Evolutionary conservation across 2,113 vertebrate species (phyloP), one percentile per base, ranked within the genome.

Genomic region (Cettia cetti): DNA sequence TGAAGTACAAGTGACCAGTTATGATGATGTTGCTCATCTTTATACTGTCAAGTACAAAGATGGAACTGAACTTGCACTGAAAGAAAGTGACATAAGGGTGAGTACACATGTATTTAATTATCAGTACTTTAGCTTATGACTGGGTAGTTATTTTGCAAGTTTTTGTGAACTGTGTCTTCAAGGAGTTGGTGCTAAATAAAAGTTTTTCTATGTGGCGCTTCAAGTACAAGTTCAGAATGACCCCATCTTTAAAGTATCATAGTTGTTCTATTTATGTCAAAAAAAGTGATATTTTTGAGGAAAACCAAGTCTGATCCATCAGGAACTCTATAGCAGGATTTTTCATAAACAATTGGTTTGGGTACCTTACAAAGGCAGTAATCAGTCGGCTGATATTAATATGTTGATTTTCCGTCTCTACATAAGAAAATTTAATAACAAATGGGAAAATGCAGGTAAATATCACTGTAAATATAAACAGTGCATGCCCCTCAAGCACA

Each of bases 41-140:
- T 99, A 99, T 90, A 99, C 98, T 1, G 99, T 99, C 22, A 99
- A 99, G 85, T 99, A 99, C 97, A 99, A 99, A 96, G 99, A 99
- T 71, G 99, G 99, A 18, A 99, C 99, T 6, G 99, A 99, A 68
- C 98, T 99, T 91, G 98, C 99, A 10, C 90, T 99, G 83, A 99
- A 97, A 82, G 99, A 99, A 89, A 98, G 88, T 49, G 99, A 99
- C 63, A 98, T 99, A 71, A 99, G 96, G 99, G 99, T 99, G 97
- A 95, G 96, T n/a, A 13, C 8, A 3, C 4, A 0, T 39, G 37
- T 26, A 1, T 47, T 8, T 75, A 39, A 22, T 30, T 81, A 35
- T 20, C 19, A 35, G 20, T 82, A 15, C 64, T 74, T 63, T 10
- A 47, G 0, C 8, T 74, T 91, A 6, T 0, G 13, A 19, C 21